These are phyloP conservation scores for Ambastaia sidthimunki DNA, from an alignment of 2,797 vertebrate species.

Conservation along the genomic window DNA sequence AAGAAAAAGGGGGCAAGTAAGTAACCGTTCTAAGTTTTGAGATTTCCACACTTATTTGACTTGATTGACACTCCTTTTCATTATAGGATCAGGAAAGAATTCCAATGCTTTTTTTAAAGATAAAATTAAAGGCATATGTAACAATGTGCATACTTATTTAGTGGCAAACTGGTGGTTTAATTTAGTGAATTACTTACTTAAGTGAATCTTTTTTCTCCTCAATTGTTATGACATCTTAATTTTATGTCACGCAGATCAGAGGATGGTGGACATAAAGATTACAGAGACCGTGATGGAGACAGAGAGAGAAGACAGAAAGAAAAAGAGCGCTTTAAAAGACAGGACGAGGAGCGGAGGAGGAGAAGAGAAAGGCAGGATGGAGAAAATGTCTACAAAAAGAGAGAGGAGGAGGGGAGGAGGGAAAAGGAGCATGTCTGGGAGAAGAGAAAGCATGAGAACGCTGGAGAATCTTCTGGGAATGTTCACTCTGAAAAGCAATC, in stretches of 20 bases:
- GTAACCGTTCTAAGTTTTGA: constrained; percentile 48
- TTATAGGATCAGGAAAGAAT: too few species aligned
- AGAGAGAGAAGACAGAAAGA: constrained; percentile 85
- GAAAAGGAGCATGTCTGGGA: constrained; percentile 86
- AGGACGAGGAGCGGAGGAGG: constrained; percentile 90
- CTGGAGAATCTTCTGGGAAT: constrained; percentile 74
- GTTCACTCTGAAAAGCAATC: constrained; percentile 73
- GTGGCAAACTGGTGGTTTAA: too few species aligned
- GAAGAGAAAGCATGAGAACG: constrained; percentile 84
- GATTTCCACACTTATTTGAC: too few species aligned
- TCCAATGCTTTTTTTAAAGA: too few species aligned
- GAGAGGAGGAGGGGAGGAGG: constrained; percentile 88
- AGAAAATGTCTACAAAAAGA: constrained; percentile 86
- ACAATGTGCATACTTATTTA: too few species aligned
- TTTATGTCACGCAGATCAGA: constrained; percentile 77
- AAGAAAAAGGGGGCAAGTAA: constrained; percentile 89
- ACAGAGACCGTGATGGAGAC: constrained; percentile 87
- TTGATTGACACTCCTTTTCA: too few species aligned
- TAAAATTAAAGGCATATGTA: too few species aligned
- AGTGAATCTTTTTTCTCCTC: background rate
- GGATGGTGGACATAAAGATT: constrained; percentile 88
- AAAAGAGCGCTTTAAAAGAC: constrained; percentile 85
- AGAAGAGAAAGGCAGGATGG: constrained; percentile 91
- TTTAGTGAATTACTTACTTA: too few species aligned
- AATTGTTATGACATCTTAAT: background rate